Evolutionary conservation across 1,140 invertebrate species (phyloP), one percentile per base, ranked within the genome.

Genomic region (Marisa cornuarietis): DNA sequence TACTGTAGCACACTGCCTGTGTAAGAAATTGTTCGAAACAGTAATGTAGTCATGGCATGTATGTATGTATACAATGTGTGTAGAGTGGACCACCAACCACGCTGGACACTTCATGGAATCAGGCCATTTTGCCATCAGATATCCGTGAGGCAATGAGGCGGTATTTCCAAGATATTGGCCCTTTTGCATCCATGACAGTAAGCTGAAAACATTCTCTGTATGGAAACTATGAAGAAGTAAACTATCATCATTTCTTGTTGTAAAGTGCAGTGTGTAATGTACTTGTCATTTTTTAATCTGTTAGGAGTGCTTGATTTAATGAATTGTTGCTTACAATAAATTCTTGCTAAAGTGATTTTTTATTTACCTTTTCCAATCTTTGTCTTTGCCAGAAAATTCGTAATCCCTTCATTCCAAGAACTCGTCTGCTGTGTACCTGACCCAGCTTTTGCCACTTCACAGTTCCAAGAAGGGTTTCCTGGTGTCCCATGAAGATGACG

Each of bases 71-170:
- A 66, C 42, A 26, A 24, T 26, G 10, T 76, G 69, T 74, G n/a
- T 79, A 87, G 85, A 87, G 83, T 86, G 84, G 84, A 9, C 69
- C 81, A 73, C 79, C 79, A 18, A 82, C 71, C 52, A 74, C 77
- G 26, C 31, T 86, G 51, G 87, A 90, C 54, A 61, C 84, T 11
- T 77, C 85, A 51, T 78, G 85, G 76, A 69, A 81, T 75, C 82
- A 92, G 71, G 89, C 93, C 74, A 93, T 92, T 72, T 83, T 83
- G 3, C 93, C 93, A 68, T 86, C 90, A 22, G 93, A 94, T 87
- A 92, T 94, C 80, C 89, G 90, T 69, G 93, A 94, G 87, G 93
- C 92, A 16, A 86, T 93, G 51, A 88, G 93, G 75, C 84, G 93
- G 49, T 93, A 92, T 82, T 91, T 91, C 88, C 80, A 86, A 2